Evolutionary conservation across 2,797 vertebrate species (phyloP).

Genomic region (Hozukius guyotensis): DNA sequence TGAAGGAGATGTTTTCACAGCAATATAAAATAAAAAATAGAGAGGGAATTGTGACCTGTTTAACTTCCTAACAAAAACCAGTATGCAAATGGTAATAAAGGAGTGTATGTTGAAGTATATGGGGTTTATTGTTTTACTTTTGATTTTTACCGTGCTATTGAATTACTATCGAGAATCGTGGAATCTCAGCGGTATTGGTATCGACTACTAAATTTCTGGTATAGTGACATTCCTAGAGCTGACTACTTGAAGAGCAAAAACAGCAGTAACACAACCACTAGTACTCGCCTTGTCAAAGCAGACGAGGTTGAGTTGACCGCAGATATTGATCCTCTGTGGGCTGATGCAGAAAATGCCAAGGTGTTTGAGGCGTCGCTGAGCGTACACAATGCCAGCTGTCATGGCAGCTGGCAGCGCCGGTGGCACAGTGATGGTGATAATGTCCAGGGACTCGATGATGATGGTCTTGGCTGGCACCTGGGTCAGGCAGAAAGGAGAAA

Average conservation of each 20-base stretch:
- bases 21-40: no score
- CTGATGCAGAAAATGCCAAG: slow-evolving; percentile 98
- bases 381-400: slow-evolving; percentile 97
- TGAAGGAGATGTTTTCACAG: no score
- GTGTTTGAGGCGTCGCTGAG: slow-evolving; percentile 91
- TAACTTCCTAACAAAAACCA: no score
- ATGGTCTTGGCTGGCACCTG: slow-evolving; percentile 89
- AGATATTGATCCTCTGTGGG: slow-evolving; percentile 98
- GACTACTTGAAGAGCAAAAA: not conserved
- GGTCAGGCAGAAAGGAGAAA: not conserved
- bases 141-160: no score
- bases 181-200: no score
- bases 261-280: not conserved
- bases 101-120: no score
- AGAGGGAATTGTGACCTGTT: no score
- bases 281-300: slow-evolving; percentile 95
- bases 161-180: no score
- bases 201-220: no score
- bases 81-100: no score
- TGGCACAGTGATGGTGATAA: slow-evolving; percentile 98
- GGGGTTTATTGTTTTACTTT: no score
- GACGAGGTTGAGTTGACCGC: slow-evolving; percentile 96
- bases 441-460: slow-evolving; percentile 95
- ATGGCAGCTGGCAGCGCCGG: slow-evolving; percentile 96
- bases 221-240: not conserved